Evolutionary conservation across 2,113 vertebrate genomes (phyloP).

Genomic region (Phocoena sinus): DNA sequence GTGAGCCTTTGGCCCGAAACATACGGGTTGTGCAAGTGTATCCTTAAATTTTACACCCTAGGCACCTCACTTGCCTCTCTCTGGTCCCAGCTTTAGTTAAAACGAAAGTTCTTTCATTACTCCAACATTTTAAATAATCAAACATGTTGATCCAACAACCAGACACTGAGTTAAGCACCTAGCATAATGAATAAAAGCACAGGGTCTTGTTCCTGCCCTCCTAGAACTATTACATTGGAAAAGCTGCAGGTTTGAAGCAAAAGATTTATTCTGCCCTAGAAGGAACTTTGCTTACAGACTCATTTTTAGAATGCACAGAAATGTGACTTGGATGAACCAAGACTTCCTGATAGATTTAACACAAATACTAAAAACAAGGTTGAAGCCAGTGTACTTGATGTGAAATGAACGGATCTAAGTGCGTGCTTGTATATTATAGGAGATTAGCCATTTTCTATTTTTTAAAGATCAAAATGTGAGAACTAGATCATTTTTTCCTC

Average conservation of each 20-base stretch:
- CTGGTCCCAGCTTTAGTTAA: not conserved
- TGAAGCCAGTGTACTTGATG: not conserved
- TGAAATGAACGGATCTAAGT: not conserved
- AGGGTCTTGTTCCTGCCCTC: rapidly evolving
- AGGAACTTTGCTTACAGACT: not conserved
- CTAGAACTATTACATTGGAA: not conserved
- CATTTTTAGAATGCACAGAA: not conserved
- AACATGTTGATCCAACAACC: not conserved
- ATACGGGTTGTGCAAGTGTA: not conserved
- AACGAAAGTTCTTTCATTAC: not conserved
- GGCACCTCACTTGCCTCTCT: not conserved
- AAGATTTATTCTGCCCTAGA: not conserved
- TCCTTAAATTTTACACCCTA: not conserved
- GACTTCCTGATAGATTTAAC: not conserved
- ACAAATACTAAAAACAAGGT: not conserved
- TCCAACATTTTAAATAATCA: not conserved
- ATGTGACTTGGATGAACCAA: not conserved
- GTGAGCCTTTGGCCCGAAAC: not conserved
- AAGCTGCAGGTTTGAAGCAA: not conserved
- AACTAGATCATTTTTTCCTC: not conserved
- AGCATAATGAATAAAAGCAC: not conserved
- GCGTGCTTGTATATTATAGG: not conserved
- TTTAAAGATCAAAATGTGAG: not conserved
- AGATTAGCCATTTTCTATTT: not conserved
- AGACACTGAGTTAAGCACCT: not conserved